A percentile compares a stretch with the other conserved stretches of the same genome.
Conservation (phyloP, 92 coral and sea anemone genomes). For the Parazoanthus swiftii region DNA sequence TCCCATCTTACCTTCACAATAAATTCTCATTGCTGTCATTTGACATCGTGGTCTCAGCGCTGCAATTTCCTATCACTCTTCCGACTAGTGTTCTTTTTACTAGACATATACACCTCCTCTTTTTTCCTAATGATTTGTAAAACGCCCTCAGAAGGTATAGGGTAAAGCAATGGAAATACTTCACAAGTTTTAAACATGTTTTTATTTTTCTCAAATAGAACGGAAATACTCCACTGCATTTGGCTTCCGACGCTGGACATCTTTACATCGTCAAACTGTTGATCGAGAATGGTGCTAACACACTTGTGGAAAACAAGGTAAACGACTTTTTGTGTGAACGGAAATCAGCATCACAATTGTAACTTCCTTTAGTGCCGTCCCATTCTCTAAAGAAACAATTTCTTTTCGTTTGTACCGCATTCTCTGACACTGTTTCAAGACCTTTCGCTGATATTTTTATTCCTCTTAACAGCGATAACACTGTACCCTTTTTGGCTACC, state of each 20-base stretch:
- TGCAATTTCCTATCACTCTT: no score
- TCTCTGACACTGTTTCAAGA: no score
- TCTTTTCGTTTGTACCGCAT: no score
- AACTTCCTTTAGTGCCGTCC: no score
- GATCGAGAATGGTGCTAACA: conserved; percentile 78
- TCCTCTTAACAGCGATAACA: no score
- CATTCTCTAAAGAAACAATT: no score
- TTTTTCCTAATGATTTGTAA: no score
- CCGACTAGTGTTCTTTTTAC: neutral
- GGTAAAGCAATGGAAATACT: neutral
- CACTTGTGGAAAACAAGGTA: conserved; percentile 73
- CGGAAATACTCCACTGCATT: conserved; percentile 89
- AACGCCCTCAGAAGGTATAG: neutral
- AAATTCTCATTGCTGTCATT: no score
- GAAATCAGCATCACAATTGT: neutral
- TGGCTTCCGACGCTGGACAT: conserved; percentile 75
- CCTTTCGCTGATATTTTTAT: no score
- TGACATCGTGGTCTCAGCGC: no score
- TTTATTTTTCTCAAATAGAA: conserved; percentile 42
- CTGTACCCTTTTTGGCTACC: no score
- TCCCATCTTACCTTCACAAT: no score
- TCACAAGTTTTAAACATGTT: neutral
- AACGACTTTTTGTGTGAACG: neutral
- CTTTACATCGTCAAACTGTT: conserved; percentile 71
- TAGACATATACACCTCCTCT: neutral